phyloP scores from a whole-genome alignment of 2,113 vertebrate genomes.

The Brachyistius frenatus region DNA sequence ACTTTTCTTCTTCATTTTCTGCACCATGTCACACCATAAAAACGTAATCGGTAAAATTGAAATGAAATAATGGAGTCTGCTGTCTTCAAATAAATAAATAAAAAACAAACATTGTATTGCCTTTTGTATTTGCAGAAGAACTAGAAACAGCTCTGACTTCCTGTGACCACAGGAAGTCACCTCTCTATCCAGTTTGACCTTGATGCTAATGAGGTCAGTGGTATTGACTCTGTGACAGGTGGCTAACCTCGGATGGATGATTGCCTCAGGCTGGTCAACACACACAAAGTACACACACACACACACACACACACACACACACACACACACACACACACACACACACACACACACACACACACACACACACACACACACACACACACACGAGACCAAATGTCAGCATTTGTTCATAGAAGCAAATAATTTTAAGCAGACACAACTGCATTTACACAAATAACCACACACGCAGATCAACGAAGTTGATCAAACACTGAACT shows the following conservation, averaged over 20 bases:
- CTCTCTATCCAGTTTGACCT: constrained; percentile 58
- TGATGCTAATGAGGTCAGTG: constrained; percentile 59
- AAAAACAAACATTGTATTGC: too few relatives aligned
- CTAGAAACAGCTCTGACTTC: background rate
- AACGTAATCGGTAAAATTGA: background rate
- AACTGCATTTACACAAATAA: background rate
- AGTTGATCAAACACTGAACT: constrained; percentile 10
- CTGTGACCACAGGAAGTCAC: constrained; percentile 8
- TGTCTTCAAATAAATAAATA: background rate
- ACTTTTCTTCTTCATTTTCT: background rate
- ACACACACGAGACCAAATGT: background rate
- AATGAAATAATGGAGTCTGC: too few relatives aligned
- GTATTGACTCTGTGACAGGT: constrained; percentile 67
- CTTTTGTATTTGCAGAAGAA: too few relatives aligned
- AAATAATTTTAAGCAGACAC: background rate
- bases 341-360: constrained; percentile 17
- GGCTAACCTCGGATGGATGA: constrained; percentile 33
- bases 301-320: constrained; percentile 14
- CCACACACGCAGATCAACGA: background rate
- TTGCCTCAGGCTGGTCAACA: too few relatives aligned
- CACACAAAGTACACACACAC: background rate
- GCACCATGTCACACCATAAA: constrained; percentile 11
- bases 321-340: constrained; percentile 15
- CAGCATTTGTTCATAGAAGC: too few relatives aligned
- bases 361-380: constrained; percentile 6